These are phyloP conservation scores for Pomacea canaliculata DNA, from an alignment of 2,888 invertebrate species.

Conservation along the genomic window DNA sequence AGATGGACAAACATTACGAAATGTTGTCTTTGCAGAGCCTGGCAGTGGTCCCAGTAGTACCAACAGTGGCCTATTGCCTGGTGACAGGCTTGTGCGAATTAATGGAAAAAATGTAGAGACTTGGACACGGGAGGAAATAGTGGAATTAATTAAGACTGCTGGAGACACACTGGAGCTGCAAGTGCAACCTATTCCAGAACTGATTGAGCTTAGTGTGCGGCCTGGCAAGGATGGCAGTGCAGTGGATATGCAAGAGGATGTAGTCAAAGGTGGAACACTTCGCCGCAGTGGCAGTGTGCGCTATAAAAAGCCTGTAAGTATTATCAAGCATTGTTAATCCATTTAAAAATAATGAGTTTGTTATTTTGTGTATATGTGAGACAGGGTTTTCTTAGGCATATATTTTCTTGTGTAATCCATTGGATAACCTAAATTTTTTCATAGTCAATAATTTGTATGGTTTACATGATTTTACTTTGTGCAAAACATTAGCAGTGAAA, in stretches of 20 bases:
- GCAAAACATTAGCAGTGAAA: too few relatives aligned
- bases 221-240: conserved; percentile 79
- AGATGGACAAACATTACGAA: conserved; percentile 73
- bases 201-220: conserved; percentile 88
- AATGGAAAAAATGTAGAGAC: conserved; percentile 88
- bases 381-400: not conserved
- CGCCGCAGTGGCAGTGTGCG: conserved; percentile 79
- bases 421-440: too few relatives aligned
- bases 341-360: not conserved
- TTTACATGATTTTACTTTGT: too few relatives aligned
- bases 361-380: not conserved
- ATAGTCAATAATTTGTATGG: too few relatives aligned
- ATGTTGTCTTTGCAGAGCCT: conserved; percentile 89
- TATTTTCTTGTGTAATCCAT: not conserved
- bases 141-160: conserved; percentile 81
- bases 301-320: conserved; percentile 60
- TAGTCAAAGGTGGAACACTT: conserved; percentile 81
- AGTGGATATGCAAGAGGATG: conserved; percentile 78
- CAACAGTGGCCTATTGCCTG: conserved; percentile 90
- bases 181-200: conserved; percentile 94
- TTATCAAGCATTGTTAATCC: not conserved
- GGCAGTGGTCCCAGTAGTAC: conserved; percentile 78
- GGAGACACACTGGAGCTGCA: conserved; percentile 77
- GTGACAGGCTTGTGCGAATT: conserved; percentile 92
- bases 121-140: conserved; percentile 89